Evolutionary conservation across 2,888 invertebrate genomes (phyloP).

Genomic region (Torymus auratus): DNA sequence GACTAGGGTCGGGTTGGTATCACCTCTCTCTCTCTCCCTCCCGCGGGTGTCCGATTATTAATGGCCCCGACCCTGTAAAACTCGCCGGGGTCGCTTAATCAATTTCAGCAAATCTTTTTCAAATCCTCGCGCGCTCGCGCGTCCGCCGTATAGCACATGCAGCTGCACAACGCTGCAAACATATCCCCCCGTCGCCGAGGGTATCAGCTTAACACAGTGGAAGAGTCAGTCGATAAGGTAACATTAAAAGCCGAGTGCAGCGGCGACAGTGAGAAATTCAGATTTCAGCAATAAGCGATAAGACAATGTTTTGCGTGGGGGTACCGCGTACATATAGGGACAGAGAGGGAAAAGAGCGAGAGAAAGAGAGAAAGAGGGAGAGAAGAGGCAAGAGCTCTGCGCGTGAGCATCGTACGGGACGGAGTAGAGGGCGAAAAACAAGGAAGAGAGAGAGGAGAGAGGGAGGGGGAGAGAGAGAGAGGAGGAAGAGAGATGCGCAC

Average conservation of each 20-base stretch:
- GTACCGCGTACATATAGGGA: neutral
- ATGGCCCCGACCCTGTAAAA: conserved; percentile 3
- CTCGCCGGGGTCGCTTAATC: conserved; percentile 13
- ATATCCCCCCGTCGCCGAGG: neutral
- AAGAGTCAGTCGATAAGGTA: conserved; percentile 17
- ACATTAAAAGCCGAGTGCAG: conserved; percentile 18
- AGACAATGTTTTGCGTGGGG: conserved; percentile 52
- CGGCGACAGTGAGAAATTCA: conserved; percentile 47
- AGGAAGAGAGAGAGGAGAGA: conserved; percentile 21
- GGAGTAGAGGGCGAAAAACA: neutral
- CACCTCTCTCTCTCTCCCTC: neutral
- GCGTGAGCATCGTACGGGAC: neutral
- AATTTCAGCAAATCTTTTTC: conserved; percentile 9
- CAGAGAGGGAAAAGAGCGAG: neutral
- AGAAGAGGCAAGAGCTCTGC: neutral
- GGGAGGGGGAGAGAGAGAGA: neutral
- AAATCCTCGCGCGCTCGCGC: too few species aligned
- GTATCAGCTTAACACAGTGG: conserved; percentile 6
- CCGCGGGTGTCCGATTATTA: conserved; percentile 12
- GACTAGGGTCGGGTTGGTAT: too few species aligned
- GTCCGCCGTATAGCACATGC: neutral
- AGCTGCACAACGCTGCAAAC: neutral
- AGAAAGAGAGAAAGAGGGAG: conserved; percentile 12
- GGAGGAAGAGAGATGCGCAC: conserved; percentile 6
- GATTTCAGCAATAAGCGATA: conserved; percentile 50